Conservation (phyloP, 2,797 vertebrate genomes). For the Ptychadena robeensis region DNA sequence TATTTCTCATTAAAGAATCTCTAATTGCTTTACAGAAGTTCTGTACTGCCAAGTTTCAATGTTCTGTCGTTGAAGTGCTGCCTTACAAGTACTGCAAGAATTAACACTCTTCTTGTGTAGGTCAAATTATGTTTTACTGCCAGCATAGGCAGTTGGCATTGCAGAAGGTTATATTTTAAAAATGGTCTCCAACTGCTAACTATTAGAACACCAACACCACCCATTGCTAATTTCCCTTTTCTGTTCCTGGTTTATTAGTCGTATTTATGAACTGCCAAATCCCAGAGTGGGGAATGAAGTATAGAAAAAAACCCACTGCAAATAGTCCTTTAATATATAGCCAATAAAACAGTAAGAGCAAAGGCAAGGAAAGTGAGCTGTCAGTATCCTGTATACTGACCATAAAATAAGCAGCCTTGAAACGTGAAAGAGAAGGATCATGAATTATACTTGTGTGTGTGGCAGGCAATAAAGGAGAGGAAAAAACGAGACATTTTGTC, state of each 20-base stretch:
- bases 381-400: conserved; percentile 38
- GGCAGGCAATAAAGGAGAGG: conserved; percentile 33
- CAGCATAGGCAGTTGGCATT: conserved; percentile 6
- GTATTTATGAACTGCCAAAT: conserved; percentile 60
- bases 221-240: conserved; percentile 49
- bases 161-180: conserved; percentile 4
- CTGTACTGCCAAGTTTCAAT: neutral
- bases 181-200: conserved; percentile 13
- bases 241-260: conserved; percentile 52
- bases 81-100: neutral
- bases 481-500: conserved; percentile 35
- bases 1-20: neutral
- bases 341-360: conserved; percentile 43
- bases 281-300: conserved; percentile 5
- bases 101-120: neutral
- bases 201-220: conserved; percentile 26
- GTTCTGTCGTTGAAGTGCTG: neutral
- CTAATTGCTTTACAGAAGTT: neutral
- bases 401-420: conserved; percentile 46
- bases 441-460: conserved; percentile 49
- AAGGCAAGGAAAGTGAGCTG: conserved; percentile 47
- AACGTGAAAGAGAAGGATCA: conserved; percentile 25
- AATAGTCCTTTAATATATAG: conserved; percentile 52
- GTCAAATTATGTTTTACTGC: conserved; percentile 22
- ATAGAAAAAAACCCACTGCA: conserved; percentile 35